phyloP scores from a whole-genome alignment of 1,140 invertebrate species.

The Drosophila neocordata region DNA sequence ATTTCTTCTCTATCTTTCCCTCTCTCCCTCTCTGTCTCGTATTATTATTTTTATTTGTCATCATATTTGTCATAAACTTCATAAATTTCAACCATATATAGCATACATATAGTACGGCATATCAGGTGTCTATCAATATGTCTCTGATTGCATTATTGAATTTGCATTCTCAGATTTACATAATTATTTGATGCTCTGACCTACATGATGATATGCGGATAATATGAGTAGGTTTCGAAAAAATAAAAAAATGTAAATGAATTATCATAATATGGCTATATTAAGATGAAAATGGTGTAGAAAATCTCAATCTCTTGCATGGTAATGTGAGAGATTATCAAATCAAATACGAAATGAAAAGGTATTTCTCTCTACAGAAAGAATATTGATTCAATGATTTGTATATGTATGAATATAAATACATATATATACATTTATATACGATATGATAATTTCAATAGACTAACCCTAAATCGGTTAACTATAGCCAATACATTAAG shows the following conservation, averaged over 20 bases:
- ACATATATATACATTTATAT: too few species aligned
- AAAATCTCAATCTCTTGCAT: conserved; percentile 17
- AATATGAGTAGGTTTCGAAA: conserved; percentile 39
- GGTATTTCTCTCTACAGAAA: neutral
- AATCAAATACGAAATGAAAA: conserved; percentile 20
- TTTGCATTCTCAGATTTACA: conserved; percentile 67
- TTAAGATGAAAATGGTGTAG: conserved; percentile 29
- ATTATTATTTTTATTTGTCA: conserved; percentile 53
- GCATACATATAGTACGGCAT: too few species aligned
- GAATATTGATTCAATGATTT: neutral
- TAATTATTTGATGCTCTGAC: conserved; percentile 67
- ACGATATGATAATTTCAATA: neutral
- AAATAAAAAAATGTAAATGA: conserved; percentile 31
- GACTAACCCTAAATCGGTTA: neutral
- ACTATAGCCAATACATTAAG: too few species aligned
- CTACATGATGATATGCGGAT: conserved; percentile 37
- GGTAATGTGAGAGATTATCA: conserved; percentile 32
- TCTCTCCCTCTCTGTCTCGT: too few species aligned
- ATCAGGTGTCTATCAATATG: conserved; percentile 59
- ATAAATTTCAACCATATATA: conserved; percentile 51
- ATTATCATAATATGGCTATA: conserved; percentile 52
- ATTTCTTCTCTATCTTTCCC: conserved; percentile 45
- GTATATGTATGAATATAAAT: conserved; percentile 2
- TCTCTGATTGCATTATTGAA: conserved; percentile 64
- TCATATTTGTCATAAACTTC: conserved; percentile 79